phyloP scores from a whole-genome alignment of 2,888 invertebrate species.

The Hemicrepidius hirtus region DNA sequence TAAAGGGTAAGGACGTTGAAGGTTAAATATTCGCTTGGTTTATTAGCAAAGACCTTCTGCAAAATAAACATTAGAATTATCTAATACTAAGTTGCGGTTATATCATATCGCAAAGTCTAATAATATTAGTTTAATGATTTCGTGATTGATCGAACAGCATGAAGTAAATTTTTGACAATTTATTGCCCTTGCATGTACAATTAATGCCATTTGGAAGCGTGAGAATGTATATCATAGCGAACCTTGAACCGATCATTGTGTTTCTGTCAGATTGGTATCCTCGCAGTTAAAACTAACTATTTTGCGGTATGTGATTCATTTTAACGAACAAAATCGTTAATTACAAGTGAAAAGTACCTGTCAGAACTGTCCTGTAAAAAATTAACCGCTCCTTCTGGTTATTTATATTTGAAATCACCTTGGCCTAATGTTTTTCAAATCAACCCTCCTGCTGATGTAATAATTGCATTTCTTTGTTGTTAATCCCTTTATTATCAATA shows the following conservation, averaged over 20 bases:
- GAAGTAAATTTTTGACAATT: constrained; percentile 17
- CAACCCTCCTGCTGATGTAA: constrained; percentile 8
- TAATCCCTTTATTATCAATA: constrained; percentile 15
- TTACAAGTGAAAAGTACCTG: background rate
- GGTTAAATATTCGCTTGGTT: no score
- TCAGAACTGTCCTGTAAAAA: background rate
- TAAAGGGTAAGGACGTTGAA: no score
- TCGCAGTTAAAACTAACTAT: background rate
- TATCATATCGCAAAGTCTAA: no score
- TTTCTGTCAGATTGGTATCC: background rate
- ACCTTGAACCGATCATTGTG: constrained; percentile 12
- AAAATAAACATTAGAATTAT: constrained; percentile 1
- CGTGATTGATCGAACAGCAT: constrained; percentile 17
- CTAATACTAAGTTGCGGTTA: background rate
- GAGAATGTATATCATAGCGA: constrained; percentile 8
- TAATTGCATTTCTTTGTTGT: constrained; percentile 31
- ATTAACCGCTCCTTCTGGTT: background rate
- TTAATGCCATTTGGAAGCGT: constrained; percentile 17
- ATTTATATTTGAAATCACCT: background rate
- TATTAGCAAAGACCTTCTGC: background rate
- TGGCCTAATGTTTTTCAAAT: background rate
- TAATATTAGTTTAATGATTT: background rate
- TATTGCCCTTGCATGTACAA: constrained; percentile 6
- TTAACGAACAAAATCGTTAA: background rate
- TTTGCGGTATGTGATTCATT: background rate